A percentile compares a stretch with the other conserved stretches of the same genome.
Conservation (phyloP, 2,113 vertebrate species). For the Catharus fuscescens region DNA sequence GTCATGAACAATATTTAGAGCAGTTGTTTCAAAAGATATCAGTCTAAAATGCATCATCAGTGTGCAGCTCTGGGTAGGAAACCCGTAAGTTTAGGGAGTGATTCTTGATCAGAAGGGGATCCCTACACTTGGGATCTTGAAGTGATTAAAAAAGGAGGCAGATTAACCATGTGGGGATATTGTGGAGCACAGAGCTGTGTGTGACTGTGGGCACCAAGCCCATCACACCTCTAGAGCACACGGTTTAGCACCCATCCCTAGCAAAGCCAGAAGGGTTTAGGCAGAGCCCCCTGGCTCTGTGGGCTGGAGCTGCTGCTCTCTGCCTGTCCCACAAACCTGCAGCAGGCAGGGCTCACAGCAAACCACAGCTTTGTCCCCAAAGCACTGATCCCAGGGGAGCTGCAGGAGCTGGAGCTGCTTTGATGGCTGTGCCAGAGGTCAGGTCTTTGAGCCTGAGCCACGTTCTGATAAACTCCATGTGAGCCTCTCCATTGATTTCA, state of each 20-base stretch:
- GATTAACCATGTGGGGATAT: neutral
- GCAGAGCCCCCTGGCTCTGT: neutral
- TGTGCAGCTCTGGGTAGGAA: neutral
- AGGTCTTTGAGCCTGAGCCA: neutral
- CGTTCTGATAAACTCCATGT: neutral
- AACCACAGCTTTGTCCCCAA: neutral
- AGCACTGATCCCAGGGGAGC: neutral
- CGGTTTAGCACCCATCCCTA: neutral
- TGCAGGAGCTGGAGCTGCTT: neutral
- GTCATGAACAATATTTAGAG: neutral
- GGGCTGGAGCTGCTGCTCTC: neutral
- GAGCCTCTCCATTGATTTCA: slow-evolving; percentile 14
- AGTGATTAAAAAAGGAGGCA: neutral
- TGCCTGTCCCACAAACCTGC: neutral
- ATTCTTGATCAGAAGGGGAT: neutral
- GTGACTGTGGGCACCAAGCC: neutral
- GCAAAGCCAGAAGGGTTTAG: neutral
- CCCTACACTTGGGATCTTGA: neutral
- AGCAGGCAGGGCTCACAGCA: neutral
- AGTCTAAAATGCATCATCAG: neutral
- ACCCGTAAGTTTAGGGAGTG: neutral
- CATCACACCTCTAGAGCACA: neutral
- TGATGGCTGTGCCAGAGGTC: neutral
- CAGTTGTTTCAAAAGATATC: neutral
- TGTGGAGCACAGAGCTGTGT: neutral